phyloP scores from a whole-genome alignment of 2,113 vertebrate species.

The Hypanus sabinus region DNA sequence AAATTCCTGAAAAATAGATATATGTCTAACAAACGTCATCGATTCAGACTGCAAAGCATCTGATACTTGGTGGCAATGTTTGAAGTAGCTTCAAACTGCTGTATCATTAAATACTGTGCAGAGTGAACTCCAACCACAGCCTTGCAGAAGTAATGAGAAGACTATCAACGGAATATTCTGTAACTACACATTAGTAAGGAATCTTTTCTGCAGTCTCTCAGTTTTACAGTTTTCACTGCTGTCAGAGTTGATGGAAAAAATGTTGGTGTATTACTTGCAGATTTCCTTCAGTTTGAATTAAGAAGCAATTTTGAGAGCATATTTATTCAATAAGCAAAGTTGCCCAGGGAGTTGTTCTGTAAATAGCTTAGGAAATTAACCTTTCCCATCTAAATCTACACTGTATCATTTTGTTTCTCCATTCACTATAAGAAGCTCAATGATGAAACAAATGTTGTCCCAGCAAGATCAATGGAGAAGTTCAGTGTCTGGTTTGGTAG shows the following conservation, averaged over 20 bases:
- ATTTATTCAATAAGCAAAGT: not conserved
- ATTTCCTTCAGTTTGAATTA: not conserved
- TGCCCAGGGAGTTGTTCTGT: not conserved
- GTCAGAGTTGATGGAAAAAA: not conserved
- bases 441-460: not conserved
- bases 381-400: not conserved
- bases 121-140: not conserved
- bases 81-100: not conserved
- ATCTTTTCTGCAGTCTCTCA: too few relatives aligned
- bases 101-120: not conserved
- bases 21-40: too few relatives aligned
- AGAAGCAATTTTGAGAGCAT: not conserved
- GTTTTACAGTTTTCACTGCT: not conserved
- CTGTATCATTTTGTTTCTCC: not conserved
- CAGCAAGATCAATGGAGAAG: not conserved
- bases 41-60: not conserved
- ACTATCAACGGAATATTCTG: not conserved
- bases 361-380: not conserved
- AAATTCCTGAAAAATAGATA: too few relatives aligned
- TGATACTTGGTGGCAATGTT: not conserved
- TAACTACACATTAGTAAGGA: not conserved
- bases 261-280: not conserved
- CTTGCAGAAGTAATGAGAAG: not conserved
- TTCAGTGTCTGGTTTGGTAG: not conserved
- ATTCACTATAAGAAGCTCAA: not conserved